These are phyloP conservation scores for Acholoe squamosa DNA, from an alignment of 2,888 invertebrate species.

Conservation along the genomic window DNA sequence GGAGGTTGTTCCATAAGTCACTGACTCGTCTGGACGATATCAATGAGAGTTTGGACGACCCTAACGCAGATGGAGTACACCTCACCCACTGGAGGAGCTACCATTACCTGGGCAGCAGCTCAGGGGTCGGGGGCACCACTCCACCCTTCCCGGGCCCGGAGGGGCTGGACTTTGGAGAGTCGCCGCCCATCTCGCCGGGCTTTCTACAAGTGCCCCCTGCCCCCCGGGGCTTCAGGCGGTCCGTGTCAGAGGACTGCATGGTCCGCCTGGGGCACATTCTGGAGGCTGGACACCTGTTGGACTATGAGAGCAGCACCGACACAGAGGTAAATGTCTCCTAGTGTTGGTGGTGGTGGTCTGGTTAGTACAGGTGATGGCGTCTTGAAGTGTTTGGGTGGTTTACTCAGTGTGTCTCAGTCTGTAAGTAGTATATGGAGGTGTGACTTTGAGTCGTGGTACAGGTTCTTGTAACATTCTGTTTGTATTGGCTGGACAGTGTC, in stretches of 20 bases:
- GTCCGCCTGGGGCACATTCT: slow-evolving; percentile 34
- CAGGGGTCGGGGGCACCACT: neutral
- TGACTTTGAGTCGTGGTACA: no score
- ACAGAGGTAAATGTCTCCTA: neutral
- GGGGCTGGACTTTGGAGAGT: neutral
- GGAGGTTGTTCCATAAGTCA: slow-evolving; percentile 46
- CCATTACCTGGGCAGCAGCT: slow-evolving; percentile 8
- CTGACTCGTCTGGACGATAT: slow-evolving; percentile 53
- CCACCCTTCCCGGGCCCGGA: slow-evolving; percentile 21
- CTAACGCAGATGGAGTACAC: slow-evolving; percentile 2
- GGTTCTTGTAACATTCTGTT: no score
- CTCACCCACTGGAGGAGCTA: slow-evolving; percentile 60
- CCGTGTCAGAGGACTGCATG: slow-evolving; percentile 56
- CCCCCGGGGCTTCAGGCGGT: slow-evolving; percentile 42
- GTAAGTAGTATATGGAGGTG: no score
- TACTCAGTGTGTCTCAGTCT: no score
- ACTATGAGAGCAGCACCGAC: slow-evolving; percentile 53
- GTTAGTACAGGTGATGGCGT: no score
- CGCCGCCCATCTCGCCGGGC: slow-evolving; percentile 24
- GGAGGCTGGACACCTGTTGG: slow-evolving; percentile 13
- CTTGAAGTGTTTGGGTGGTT: no score
- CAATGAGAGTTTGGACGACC: slow-evolving; percentile 18
- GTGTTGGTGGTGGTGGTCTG: no score
- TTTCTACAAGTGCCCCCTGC: slow-evolving; percentile 25
- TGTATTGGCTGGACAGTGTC: no score